phyloP scores from a whole-genome alignment of 1,140 invertebrate genomes.

The Cotesia typhae region DNA sequence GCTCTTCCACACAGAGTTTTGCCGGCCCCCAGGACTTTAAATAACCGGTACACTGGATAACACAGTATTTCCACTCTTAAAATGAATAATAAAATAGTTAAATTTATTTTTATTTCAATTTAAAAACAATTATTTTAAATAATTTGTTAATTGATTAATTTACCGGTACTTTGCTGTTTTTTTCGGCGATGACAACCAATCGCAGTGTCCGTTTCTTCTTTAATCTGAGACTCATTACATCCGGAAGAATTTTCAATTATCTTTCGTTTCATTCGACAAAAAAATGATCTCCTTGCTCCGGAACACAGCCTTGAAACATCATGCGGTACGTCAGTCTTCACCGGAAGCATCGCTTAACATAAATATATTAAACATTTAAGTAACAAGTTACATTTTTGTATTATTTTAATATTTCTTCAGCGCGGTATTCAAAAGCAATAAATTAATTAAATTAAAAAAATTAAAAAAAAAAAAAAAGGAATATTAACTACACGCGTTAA shows the following conservation, averaged over 20 bases:
- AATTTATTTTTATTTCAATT: slow-evolving; percentile 2
- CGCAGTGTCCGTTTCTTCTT: slow-evolving; percentile 77
- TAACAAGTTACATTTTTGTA: background rate
- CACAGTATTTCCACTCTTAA: slow-evolving; percentile 79
- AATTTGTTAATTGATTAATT: slow-evolving; percentile 37
- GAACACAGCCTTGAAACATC: slow-evolving; percentile 81
- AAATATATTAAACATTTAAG: background rate
- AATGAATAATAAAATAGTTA: slow-evolving; percentile 28
- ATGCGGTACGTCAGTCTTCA: slow-evolving; percentile 85
- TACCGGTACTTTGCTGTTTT: slow-evolving; percentile 73
- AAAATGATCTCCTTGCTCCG: slow-evolving; percentile 89
- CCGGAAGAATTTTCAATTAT: slow-evolving; percentile 53
- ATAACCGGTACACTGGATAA: slow-evolving; percentile 90
- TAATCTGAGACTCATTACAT: slow-evolving; percentile 66
- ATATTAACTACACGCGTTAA: background rate
- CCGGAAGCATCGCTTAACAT: slow-evolving; percentile 84
- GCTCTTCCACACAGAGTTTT: slow-evolving; percentile 74
- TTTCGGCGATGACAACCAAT: slow-evolving; percentile 72
- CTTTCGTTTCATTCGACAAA: slow-evolving; percentile 92
- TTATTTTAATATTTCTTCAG: background rate
- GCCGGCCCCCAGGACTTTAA: slow-evolving; percentile 90
- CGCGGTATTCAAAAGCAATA: background rate
- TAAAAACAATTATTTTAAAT: background rate
- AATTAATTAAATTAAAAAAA: background rate
- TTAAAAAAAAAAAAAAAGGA: background rate